Percentiles rank a stretch among this genome's conserved stretches.
Conservation (phyloP, 2,113 vertebrate species). For the zebrafish (Danio rerio) region GRCz12tu NC_133182.1:66507501-66508000, state of each 20-base stretch:
- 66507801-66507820: slow-evolving; percentile 13
- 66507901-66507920: slow-evolving; percentile 38
- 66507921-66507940: slow-evolving; percentile 33
- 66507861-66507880: slow-evolving; percentile 39
- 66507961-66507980: not conserved
- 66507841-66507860: slow-evolving; percentile 16
- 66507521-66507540: slow-evolving; percentile 53
- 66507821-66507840: slow-evolving; percentile 34
- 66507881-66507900: slow-evolving; percentile 41
- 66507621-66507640: slow-evolving; percentile 46
- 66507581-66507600: slow-evolving; percentile 46
- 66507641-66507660: slow-evolving; percentile 44
- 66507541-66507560: slow-evolving; percentile 71
- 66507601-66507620: slow-evolving; percentile 55
- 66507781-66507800: slow-evolving; percentile 36
- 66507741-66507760: slow-evolving; percentile 41
- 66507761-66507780: slow-evolving; percentile 47
- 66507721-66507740: slow-evolving; percentile 56
- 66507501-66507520: slow-evolving; percentile 69
- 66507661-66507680: slow-evolving; percentile 40
- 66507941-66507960: slow-evolving; percentile 24
- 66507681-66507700: slow-evolving; percentile 30
- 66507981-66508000: not conserved
- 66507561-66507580: slow-evolving; percentile 68
- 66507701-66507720: slow-evolving; percentile 57